Percentiles rank a stretch among this genome's conserved stretches.
phyloP scores from a whole-genome alignment of 2,113 vertebrate genomes.

The Cranoglanis bouderius region DNA sequence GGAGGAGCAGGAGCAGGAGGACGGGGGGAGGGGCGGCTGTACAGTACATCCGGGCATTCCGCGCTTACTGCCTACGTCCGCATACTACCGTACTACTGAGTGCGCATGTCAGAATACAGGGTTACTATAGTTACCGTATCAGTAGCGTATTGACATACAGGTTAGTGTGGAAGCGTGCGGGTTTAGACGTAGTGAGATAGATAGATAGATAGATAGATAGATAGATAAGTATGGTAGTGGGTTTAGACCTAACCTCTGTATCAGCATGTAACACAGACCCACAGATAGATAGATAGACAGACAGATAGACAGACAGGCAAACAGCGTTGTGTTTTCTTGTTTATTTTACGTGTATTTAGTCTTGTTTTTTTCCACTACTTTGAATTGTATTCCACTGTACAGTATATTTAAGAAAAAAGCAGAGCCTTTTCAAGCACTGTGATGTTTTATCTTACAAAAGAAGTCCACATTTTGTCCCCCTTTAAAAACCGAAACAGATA shows the following conservation, averaged over 20 bases:
- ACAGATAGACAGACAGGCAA: not conserved
- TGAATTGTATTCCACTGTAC: not conserved
- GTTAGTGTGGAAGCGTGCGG: not conserved
- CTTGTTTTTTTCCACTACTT: not conserved
- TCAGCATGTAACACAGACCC: not conserved
- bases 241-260: too few species aligned
- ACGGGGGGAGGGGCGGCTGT: slow-evolving; percentile 52
- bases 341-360: not conserved
- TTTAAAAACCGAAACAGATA: not conserved
- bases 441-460: slow-evolving; percentile 44
- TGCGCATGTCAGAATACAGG: not conserved
- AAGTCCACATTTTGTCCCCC: slow-evolving; percentile 24
- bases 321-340: not conserved
- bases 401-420: not conserved
- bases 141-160: not conserved
- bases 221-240: not conserved
- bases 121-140: slow-evolving; percentile 3
- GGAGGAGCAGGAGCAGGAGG: not conserved
- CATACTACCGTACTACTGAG: not conserved
- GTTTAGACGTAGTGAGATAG: not conserved
- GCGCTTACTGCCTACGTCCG: not conserved
- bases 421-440: slow-evolving; percentile 21
- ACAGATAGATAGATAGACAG: not conserved
- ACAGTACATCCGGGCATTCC: slow-evolving; percentile 60
- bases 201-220: not conserved